Evolutionary conservation across 2,113 vertebrate genomes (phyloP), one percentile per base, ranked within the genome.

Genomic region (Arenaria interpres): DNA sequence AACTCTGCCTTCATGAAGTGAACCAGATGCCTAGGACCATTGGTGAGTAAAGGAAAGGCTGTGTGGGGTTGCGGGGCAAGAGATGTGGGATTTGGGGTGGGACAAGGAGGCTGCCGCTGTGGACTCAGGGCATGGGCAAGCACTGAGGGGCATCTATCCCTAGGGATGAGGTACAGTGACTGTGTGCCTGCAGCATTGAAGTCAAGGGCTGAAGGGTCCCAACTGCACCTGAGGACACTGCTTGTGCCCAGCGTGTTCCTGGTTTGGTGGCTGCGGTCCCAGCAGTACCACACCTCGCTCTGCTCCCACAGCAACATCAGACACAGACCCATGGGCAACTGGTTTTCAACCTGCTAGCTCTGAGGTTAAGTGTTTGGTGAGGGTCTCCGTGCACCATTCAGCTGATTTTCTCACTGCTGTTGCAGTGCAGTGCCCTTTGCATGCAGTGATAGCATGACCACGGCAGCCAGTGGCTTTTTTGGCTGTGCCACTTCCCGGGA

Each of bases 161-260:
- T 2, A 2, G 24, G 57, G 19, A 11, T 5, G 5, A 3, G 23
- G 3, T 7, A 6, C 13, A 10, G 30, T 35, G 41, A 14, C 33
- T 41, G 21, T 32, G 41, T 54, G 7, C 35, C 72, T 72, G 23
- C 16, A 51, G 50, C 24, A 15, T 1, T 33, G 41, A 72, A 87
- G 46, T 51, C 18, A 68, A 83, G 14, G 11, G 21, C 59, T 56
- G n/a, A 82, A 60, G 30, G 3, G 12, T 69, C 50, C 16, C 21
- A 33, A 0, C 14, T 0, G 0, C 20, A 32, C 37, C 23, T 12
- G 28, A 50, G 32, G 71, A 35, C 4, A 3, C 20, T 56, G 54
- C 22, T 12, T 33, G 32, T 54, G 32, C 11, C 28, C 28, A 14
- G 5, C 1, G 1, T 76, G 37, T 46, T 83, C 68, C 71, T 68